These are phyloP conservation scores for Panagrolaimus sp. DNA, from an alignment of 1,140 invertebrate species.

Conservation along the genomic window DNA sequence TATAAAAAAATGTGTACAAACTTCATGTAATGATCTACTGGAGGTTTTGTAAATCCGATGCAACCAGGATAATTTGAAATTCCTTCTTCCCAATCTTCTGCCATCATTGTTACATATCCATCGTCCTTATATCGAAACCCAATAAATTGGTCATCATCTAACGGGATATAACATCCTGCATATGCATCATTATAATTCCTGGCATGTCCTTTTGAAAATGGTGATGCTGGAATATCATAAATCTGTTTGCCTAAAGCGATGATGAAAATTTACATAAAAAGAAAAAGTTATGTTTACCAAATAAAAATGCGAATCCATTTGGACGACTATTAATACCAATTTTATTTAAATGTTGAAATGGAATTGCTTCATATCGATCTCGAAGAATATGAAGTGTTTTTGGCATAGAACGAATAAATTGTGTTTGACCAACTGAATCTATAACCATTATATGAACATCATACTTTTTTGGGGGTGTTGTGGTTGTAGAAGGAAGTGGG, in stretches of 20 bases:
- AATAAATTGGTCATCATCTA: neutral
- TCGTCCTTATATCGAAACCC: neutral
- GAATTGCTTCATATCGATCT: neutral
- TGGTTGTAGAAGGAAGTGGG: neutral
- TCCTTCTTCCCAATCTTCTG: neutral
- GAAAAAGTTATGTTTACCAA: slow-evolving; percentile 15
- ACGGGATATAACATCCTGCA: neutral
- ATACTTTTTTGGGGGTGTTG: neutral
- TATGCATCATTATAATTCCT: neutral
- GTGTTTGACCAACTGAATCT: slow-evolving; percentile 17
- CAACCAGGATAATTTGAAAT: neutral
- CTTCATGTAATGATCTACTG: slow-evolving; percentile 9
- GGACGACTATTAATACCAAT: neutral
- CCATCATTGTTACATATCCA: neutral
- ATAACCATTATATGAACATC: slow-evolving; percentile 8
- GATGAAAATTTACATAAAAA: neutral
- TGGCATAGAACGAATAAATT: slow-evolving; percentile 14
- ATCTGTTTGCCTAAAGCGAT: neutral
- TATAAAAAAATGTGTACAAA: no score
- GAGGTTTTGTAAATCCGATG: neutral
- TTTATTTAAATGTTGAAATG: slow-evolving; percentile 16
- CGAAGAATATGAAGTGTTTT: neutral
- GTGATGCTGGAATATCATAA: neutral
- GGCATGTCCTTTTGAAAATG: neutral
- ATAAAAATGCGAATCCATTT: slow-evolving; percentile 11